Evolutionary conservation across 2,797 vertebrate species (phyloP), one percentile per base, ranked within the genome.

Genomic region (Diglossa cyanea): DNA sequence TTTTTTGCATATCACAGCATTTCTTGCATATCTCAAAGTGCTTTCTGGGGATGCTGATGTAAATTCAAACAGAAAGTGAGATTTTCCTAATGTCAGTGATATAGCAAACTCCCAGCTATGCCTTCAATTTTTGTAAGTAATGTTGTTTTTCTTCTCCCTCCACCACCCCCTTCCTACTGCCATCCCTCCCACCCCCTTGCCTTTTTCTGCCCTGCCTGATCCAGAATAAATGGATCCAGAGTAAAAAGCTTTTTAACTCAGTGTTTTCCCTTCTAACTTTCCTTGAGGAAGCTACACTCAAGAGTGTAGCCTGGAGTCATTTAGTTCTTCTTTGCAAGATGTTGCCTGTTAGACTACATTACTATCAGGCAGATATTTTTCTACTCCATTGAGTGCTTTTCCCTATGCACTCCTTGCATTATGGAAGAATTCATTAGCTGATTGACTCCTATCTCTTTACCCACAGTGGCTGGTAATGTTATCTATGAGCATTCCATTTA

Each of bases 161-260:
- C 28, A 44, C 28, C 10, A 5, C 10, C 8, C 6, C 2, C 7
- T 39, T 76, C 28, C n/a, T 55, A 58, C 44, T 70, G 57, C n/a
- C 44, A 30, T 39, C 20, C 13, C 18, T 66, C 5, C 16, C 5
- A 13, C 0, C 19, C 1, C 2, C 2, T 10, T 7, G n/a, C 15
- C 9, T 9, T n/a, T 19, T 26, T 37, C 15, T 20, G 21, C 15
- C 18, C 25, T 58, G 20, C 63, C 28, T 75, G 77, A 81, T 73
- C 35, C 2, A 30, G 26, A 47, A 13, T 25, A 5, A 47, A 14
- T 25, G 24, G 23, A 47, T 47, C 45, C 45, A 14, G 47, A 30
- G 50, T 51, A 30, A 30, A 51, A 30, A n/a, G 18, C 11, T 83
- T 91, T 85, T 83, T 57, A 76, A 45, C 14, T 60, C 21, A 7